Percentiles rank a stretch among this genome's conserved stretches.
Evolutionary conservation across 1,140 invertebrate species (phyloP).

Genomic region (Aphaenogaster ashmeadi): DNA sequence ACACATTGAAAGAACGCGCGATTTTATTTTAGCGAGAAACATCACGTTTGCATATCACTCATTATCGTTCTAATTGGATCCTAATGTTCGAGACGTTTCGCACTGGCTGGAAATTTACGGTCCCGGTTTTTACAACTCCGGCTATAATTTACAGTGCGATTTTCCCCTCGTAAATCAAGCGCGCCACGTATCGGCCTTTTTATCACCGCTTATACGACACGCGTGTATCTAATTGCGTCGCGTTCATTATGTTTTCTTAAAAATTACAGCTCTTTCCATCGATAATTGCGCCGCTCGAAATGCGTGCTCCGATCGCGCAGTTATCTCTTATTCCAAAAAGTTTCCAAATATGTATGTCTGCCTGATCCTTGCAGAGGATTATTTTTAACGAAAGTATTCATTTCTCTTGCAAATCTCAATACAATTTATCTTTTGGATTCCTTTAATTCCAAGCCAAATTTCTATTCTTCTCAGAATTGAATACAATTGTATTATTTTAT

Average conservation of each 20-base stretch:
- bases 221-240: neutral
- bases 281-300: neutral
- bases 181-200: constrained; percentile 9
- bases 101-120: constrained; percentile 16
- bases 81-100: neutral
- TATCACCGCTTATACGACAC: neutral
- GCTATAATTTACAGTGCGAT: constrained; percentile 1
- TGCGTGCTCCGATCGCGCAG: neutral
- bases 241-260: constrained; percentile 3
- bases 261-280: neutral
- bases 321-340: neutral
- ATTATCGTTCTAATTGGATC: constrained; percentile 30
- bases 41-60: neutral
- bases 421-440: neutral
- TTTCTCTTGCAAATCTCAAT: neutral
- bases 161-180: constrained; percentile 37
- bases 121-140: neutral
- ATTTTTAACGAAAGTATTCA: neutral
- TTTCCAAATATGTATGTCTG: neutral
- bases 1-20: neutral
- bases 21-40: constrained; percentile 15
- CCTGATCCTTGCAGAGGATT: neutral
- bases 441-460: neutral
- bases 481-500: neutral
- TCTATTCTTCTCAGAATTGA: neutral